A percentile compares a stretch with the other conserved stretches of the same genome.
Conservation (phyloP, 2,888 invertebrate genomes). For the Anarsia innoxiella region DNA sequence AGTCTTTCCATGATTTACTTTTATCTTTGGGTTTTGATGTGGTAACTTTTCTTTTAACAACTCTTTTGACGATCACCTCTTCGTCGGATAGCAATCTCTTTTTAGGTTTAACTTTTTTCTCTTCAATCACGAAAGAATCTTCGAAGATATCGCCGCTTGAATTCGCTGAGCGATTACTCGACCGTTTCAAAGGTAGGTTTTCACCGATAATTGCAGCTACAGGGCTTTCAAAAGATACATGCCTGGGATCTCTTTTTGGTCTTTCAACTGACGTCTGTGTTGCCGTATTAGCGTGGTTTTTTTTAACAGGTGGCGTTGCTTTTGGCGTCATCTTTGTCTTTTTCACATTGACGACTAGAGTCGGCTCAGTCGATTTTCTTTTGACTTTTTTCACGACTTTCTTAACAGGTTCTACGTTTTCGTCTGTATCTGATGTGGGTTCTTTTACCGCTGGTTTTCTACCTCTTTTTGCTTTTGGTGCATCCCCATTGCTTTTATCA, state of each 20-base stretch:
- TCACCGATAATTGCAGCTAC: conserved; percentile 47
- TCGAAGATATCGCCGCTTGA: conserved; percentile 64
- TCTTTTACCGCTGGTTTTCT: conserved; percentile 21
- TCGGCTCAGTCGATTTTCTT: conserved; percentile 49
- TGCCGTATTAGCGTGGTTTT: conserved; percentile 51
- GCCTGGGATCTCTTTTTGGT: conserved; percentile 37
- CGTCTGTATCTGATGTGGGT: conserved; percentile 27
- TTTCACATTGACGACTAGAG: conserved; percentile 43
- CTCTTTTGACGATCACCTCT: conserved; percentile 46
- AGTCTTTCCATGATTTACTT: conserved; percentile 49
- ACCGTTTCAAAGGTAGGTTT: conserved; percentile 23
- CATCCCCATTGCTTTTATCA: conserved; percentile 18
- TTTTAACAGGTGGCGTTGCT: conserved; percentile 56
- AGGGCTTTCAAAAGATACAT: conserved; percentile 59
- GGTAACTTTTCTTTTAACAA: conserved; percentile 52
- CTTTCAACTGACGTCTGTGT: conserved; percentile 59
- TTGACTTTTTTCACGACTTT: conserved; percentile 29
- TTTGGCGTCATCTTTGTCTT: conserved; percentile 46
- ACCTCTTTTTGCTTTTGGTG: conserved; percentile 23
- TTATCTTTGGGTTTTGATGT: conserved; percentile 36
- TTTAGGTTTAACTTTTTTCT: conserved; percentile 48
- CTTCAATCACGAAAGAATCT: conserved; percentile 52
- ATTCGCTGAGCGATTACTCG: conserved; percentile 30
- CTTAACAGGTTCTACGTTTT: conserved; percentile 22
- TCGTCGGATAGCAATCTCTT: conserved; percentile 48